A percentile compares a stretch with the other conserved stretches of the same genome.
Conservation (phyloP, 2,113 vertebrate genomes). For the Zeus faber region DNA sequence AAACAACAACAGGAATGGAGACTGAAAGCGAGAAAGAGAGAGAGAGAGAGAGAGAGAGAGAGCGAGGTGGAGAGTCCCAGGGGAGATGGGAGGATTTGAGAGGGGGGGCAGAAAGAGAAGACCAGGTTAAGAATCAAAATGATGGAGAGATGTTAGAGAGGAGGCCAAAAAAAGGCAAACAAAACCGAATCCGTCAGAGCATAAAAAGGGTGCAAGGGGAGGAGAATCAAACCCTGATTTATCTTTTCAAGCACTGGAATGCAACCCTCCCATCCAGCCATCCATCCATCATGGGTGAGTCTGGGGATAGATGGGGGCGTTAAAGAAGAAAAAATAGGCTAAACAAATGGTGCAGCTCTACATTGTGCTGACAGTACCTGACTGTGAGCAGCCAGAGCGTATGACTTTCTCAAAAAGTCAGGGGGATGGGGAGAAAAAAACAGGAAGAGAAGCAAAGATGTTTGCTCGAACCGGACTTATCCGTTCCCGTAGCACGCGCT, state of each 20-base stretch:
- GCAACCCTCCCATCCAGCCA: no score
- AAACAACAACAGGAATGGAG: slow-evolving; percentile 4
- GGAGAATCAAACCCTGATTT: slow-evolving; percentile 62
- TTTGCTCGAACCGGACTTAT: no score
- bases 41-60: slow-evolving; percentile 22
- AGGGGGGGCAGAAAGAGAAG: slow-evolving; percentile 17
- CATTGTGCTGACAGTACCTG: no score
- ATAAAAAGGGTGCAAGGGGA: no score
- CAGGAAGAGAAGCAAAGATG: no score
- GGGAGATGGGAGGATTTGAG: background rate
- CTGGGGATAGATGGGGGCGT: slow-evolving; percentile 20
- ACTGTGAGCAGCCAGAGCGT: no score
- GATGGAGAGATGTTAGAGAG: no score
- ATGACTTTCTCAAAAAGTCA: no score
- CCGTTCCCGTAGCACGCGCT: no score
- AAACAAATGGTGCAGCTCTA: slow-evolving; percentile 30
- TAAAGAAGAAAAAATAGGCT: slow-evolving; percentile 34
- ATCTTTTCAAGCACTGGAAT: slow-evolving; percentile 72
- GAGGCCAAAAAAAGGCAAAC: no score
- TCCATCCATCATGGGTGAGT: slow-evolving; percentile 58
- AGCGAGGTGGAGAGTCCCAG: slow-evolving; percentile 19
- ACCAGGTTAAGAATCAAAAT: background rate
- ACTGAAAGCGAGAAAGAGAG: slow-evolving; percentile 19
- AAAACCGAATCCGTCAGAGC: no score
- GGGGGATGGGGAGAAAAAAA: no score